Conservation (phyloP, 1,140 invertebrate species). For the Aphelenchoides fujianensis region DNA sequence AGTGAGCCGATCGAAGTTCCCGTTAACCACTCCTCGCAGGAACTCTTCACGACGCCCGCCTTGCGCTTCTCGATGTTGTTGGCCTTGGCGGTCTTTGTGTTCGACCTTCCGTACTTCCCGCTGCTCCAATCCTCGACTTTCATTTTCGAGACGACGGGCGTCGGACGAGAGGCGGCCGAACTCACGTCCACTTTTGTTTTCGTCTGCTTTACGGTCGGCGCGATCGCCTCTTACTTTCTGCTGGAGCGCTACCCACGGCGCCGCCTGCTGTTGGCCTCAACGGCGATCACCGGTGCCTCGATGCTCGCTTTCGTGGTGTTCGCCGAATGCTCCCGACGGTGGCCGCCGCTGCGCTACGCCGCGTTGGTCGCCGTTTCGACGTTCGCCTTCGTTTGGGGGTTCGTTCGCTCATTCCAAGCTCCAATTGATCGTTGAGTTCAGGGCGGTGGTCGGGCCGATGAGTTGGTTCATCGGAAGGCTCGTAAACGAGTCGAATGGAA, state of each 20-base stretch:
- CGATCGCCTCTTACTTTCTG: neutral
- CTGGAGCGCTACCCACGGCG: neutral
- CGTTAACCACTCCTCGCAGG: slow-evolving; percentile 25
- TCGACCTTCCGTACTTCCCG: slow-evolving; percentile 53
- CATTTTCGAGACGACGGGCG: slow-evolving; percentile 40
- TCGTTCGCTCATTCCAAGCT: neutral
- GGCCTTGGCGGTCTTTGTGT: slow-evolving; percentile 41
- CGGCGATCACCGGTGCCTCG: neutral
- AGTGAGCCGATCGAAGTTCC: neutral
- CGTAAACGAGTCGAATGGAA: too few relatives aligned
- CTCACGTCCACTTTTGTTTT: neutral
- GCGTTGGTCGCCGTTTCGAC: neutral
- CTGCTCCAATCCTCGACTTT: slow-evolving; percentile 52
- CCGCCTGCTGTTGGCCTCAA: neutral
- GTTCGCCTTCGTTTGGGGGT: neutral
- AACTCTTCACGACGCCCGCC: slow-evolving; percentile 39
- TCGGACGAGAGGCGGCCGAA: neutral
- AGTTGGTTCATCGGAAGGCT: neutral
- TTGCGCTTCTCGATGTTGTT: slow-evolving; percentile 49
- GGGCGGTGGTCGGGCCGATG: neutral
- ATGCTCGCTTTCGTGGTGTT: neutral
- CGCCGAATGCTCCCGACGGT: neutral
- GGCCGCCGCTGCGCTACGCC: neutral
- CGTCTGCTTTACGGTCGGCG: neutral
- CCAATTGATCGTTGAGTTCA: too few relatives aligned